A percentile compares a stretch with the other conserved stretches of the same genome.
Conservation (phyloP, 2,888 invertebrate species). For the Tetranychus truncatus region DNA sequence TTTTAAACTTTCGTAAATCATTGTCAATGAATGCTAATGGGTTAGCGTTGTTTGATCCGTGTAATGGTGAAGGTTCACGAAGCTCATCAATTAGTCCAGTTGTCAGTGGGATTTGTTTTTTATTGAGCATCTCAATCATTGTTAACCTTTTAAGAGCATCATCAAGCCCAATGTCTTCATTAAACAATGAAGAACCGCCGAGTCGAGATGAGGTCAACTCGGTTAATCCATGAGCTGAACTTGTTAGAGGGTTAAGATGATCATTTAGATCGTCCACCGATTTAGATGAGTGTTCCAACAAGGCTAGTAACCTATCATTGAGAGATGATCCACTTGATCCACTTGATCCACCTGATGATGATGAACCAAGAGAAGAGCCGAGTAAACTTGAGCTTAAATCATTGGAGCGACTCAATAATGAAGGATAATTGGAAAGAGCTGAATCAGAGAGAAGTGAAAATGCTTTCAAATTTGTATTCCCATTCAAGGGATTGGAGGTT, state of each 20-base stretch:
- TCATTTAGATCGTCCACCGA: not conserved
- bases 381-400: not conserved
- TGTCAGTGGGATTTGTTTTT: conserved; percentile 8
- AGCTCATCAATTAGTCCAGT: not conserved
- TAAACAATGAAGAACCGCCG: not conserved
- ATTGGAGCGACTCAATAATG: too few species aligned
- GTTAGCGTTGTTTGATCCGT: not conserved
- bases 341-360: not conserved
- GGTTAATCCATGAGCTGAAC: not conserved
- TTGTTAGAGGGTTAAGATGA: not conserved
- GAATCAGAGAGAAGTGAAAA: not conserved
- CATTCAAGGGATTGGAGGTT: not conserved
- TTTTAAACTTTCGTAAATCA: not conserved
- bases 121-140: not conserved
- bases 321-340: not conserved
- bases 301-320: not conserved
- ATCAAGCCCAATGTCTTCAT: not conserved
- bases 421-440: not conserved
- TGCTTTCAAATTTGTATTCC: not conserved
- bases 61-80: not conserved
- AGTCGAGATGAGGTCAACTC: not conserved
- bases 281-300: not conserved
- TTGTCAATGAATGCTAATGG: not conserved
- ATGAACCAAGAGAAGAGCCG: not conserved
- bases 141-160: not conserved